Percentiles rank a stretch among this genome's conserved stretches.
These are phyloP conservation scores for Ochotona princeps DNA, from an alignment of 2,113 vertebrate genomes.

Conservation along the genomic window DNA sequence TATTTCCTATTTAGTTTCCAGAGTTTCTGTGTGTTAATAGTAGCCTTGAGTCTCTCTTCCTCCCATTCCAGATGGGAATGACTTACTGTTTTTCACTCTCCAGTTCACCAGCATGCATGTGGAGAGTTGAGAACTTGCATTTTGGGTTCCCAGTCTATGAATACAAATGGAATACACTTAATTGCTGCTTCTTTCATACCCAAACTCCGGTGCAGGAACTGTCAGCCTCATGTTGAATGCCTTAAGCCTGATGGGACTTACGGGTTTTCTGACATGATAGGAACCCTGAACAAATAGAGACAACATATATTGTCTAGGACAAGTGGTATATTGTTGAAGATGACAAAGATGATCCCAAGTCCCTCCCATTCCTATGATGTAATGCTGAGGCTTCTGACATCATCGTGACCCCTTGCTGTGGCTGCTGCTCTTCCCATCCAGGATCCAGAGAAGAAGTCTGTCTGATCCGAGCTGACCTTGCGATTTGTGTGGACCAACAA, in stretches of 20 bases:
- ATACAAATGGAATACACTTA: background rate
- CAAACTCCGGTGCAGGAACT: accelerated
- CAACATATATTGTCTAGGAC: background rate
- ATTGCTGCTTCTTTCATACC: background rate
- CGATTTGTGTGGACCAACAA: background rate
- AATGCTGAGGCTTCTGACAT: background rate
- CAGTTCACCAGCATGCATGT: background rate
- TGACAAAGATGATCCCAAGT: background rate
- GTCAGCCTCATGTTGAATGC: background rate
- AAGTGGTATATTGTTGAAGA: background rate
- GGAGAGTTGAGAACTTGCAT: background rate
- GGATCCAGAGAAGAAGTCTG: background rate
- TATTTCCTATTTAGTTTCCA: accelerated
- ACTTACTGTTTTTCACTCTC: background rate
- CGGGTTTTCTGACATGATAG: background rate
- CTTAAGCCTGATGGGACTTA: background rate
- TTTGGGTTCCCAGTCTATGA: background rate
- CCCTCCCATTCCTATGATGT: background rate
- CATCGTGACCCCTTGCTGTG: too few species aligned
- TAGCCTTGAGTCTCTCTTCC: background rate
- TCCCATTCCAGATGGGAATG: background rate
- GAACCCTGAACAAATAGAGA: background rate
- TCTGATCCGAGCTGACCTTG: background rate
- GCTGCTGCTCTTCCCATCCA: background rate
- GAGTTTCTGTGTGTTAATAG: background rate